Base-by-base conservation (phyloP, 2,113 vertebrate species). In the Mormyrus lacerda region DNA sequence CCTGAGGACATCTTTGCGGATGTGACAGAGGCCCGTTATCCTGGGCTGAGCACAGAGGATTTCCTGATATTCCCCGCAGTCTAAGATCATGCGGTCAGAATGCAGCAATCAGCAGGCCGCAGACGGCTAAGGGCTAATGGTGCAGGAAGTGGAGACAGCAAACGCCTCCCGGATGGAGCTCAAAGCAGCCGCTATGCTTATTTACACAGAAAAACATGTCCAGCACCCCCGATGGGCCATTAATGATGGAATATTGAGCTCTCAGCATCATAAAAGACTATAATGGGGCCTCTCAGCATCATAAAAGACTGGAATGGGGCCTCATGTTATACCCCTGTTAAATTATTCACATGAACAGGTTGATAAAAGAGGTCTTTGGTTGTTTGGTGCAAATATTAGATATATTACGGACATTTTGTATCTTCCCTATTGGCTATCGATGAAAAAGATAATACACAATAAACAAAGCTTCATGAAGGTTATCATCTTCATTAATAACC, bases 51-150 rank as follows among this genome's bases (percentile, higher is more conserved):
- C 7, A 55, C 19, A 84, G 11, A 79, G 89, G 4, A 93, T 90
- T 91, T 89, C 91, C 90, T 86, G 88, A n/a, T 89, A n/a, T 86
- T 47, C 88, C 47, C 86, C 84, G 13, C 84, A 88, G 89, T 88
- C 89, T 48, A 90, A 92, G n/a, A 92, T 3, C 50, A 7, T 58
- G 58, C 11, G 87, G 84, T 48, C 69, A 48, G 17, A 87, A 3
- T 8, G 24, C 45, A 47, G 89, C 92, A 93, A 94, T 93, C 92
- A 91, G 53, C 6, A 65, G 84, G 87, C 65, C 73, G n/a, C 91
- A 92, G 88, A 31, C 91, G 83, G 58, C 85, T 35, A 21, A 10
- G 15, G 27, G 85, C 69, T 39, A 55, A 61, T 3, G 79, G 51
- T 15, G 39, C 9, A n/a, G 51, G 73, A 48, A 69, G 19, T 0